phyloP scores from a whole-genome alignment of 1,140 invertebrate genomes.

The Brachionus angularis region DNA sequence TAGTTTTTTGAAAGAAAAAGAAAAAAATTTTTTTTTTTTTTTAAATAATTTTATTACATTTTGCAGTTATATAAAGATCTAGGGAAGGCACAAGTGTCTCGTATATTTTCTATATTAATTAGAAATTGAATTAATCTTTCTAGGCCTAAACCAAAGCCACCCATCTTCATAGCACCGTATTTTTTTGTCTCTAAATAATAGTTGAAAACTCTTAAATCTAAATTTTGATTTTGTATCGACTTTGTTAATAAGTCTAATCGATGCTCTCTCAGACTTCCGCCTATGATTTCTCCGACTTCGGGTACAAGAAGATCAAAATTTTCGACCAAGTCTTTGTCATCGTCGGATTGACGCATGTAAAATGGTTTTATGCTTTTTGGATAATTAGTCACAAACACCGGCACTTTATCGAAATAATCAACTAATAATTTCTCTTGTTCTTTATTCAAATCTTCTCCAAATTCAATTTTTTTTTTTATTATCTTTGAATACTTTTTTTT shows the following conservation, averaged over 20 bases:
- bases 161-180: slow-evolving; percentile 17
- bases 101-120: slow-evolving; percentile 20
- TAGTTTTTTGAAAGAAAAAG: no score
- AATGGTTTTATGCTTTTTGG: slow-evolving; percentile 39
- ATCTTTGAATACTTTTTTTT: slow-evolving; percentile 15
- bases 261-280: slow-evolving; percentile 44
- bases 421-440: slow-evolving; percentile 37
- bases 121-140: slow-evolving; percentile 40
- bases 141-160: slow-evolving; percentile 41
- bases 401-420: slow-evolving; percentile 20
- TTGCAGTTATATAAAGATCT: slow-evolving; percentile 41
- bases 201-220: not conserved
- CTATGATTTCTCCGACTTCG: slow-evolving; percentile 38
- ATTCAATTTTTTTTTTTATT: slow-evolving; percentile 11
- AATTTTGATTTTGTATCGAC: not conserved
- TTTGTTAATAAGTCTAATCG: slow-evolving; percentile 7
- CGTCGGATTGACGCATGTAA: slow-evolving; percentile 34
- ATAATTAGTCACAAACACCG: slow-evolving; percentile 33
- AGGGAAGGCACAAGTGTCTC: slow-evolving; percentile 31
- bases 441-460: slow-evolving; percentile 40
- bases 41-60: slow-evolving; percentile 24
- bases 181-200: slow-evolving; percentile 39
- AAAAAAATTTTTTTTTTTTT: not conserved
- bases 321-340: not conserved
- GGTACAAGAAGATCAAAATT: slow-evolving; percentile 43